Percentiles rank a stretch among this genome's conserved stretches.
Evolutionary conservation across 2,797 vertebrate genomes (phyloP).

Genomic region (Fistularia tabacaria): DNA sequence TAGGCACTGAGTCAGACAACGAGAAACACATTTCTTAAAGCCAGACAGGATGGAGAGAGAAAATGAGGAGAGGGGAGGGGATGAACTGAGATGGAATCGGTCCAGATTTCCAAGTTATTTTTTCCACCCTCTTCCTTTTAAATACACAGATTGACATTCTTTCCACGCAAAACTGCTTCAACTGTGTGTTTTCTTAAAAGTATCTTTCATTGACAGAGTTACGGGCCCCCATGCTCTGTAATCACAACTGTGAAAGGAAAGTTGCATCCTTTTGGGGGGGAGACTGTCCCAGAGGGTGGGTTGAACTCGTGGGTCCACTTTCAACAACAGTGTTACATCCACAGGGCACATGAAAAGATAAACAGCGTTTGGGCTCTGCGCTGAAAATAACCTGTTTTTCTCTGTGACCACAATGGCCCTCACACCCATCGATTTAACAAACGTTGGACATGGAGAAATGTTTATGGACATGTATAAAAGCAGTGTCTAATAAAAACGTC

Average conservation of each 20-base stretch:
- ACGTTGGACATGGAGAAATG: slow-evolving; percentile 20
- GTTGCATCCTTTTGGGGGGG: slow-evolving; percentile 24
- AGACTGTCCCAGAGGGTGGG: slow-evolving; percentile 8
- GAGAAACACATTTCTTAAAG: slow-evolving; percentile 68
- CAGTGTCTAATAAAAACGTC: too few relatives aligned
- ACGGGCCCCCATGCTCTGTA: slow-evolving; percentile 37
- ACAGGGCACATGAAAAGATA: slow-evolving; percentile 29
- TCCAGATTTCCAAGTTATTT: slow-evolving; percentile 66
- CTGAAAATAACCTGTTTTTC: slow-evolving; percentile 43
- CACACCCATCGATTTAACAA: slow-evolving; percentile 39
- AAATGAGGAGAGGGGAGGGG: slow-evolving; percentile 27
- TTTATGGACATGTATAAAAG: slow-evolving; percentile 31
- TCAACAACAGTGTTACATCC: slow-evolving; percentile 31
- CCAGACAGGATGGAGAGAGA: slow-evolving; percentile 56
- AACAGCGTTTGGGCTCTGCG: slow-evolving; percentile 22
- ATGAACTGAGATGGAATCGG: slow-evolving; percentile 51
- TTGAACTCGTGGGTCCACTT: slow-evolving; percentile 19
- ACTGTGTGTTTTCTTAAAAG: slow-evolving; percentile 53
- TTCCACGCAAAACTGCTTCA: slow-evolving; percentile 64
- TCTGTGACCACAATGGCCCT: slow-evolving; percentile 33
- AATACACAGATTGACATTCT: slow-evolving; percentile 70
- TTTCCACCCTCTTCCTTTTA: slow-evolving; percentile 37
- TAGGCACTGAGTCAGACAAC: slow-evolving; percentile 58
- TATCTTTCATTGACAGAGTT: slow-evolving; percentile 49
- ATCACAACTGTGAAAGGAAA: slow-evolving; percentile 41